These are phyloP conservation scores for Sebastes melanostomus DNA, from an alignment of 2,797 vertebrate genomes.

Conservation along the genomic window DNA sequence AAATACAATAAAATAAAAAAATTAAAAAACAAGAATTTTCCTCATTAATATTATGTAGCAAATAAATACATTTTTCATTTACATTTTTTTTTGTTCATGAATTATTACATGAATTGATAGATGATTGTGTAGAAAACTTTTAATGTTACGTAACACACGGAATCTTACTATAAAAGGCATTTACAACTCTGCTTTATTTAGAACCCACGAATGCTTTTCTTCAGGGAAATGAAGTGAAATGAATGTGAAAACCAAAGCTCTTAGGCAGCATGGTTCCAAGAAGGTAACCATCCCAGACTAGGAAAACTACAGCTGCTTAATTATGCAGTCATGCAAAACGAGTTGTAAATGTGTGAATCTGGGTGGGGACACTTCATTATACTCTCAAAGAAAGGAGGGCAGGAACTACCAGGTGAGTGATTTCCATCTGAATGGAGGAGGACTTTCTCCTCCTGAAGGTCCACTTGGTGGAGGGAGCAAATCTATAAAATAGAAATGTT, in stretches of 20 bases:
- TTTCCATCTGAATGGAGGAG: conserved; percentile 42
- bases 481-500: not conserved
- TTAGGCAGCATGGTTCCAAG: not conserved
- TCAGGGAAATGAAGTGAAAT: not conserved
- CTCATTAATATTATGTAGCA: not conserved
- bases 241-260: not conserved
- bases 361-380: conserved; percentile 14
- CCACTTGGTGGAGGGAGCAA: not conserved
- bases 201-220: not conserved
- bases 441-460: not conserved
- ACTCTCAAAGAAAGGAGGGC: conserved; percentile 12
- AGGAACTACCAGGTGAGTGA: not conserved
- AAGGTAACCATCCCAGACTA: not conserved
- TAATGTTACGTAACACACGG: not conserved
- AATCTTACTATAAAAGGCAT: not conserved
- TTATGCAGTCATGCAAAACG: conserved; percentile 44
- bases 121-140: not conserved
- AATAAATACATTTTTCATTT: not conserved
- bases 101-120: not conserved
- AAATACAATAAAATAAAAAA: not conserved
- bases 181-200: not conserved
- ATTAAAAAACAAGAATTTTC: not conserved
- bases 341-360: conserved; percentile 37
- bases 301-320: conserved; percentile 16
- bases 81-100: not conserved